Evolutionary conservation across 2,797 vertebrate species (phyloP), one percentile per base, ranked within the genome.

Genomic region (Channallabes apus): DNA sequence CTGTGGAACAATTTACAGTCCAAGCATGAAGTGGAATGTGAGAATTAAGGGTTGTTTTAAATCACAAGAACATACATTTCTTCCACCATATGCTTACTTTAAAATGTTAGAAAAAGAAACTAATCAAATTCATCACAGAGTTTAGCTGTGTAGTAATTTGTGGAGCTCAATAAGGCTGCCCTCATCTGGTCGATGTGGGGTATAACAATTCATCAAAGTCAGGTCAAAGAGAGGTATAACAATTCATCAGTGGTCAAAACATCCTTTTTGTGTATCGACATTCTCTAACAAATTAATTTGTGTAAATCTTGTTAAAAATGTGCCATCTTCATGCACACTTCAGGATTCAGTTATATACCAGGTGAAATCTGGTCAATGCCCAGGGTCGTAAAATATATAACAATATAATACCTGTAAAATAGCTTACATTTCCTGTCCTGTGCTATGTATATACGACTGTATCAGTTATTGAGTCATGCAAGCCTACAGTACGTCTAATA

Each of bases 101-200:
- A 38, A 35, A 38, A 78, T 38, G 32, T 22, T 22, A 61, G 4
- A 79, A 38, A 7, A 35, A 59, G 9, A 78, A 61, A 22, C 6
- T 35, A 78, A 76, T 24, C 20, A 38, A 20, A 3, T 79, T 61
- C 62, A 79, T 27, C 14, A 62, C 22, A 41, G 32, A 1, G 32
- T 4, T 12, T 51, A 14, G 11, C 46, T 51, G 46, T 51, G 46
- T 67, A 67, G 62, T 54, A 14, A 46, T 46, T 14, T 84, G 11
- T 14, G 35, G 6, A 61, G 12, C 6, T 56, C 72, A 61, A 61
- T 8, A 62, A 65, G 41, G 76, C n/a, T 59, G 86, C 87, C 90
- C 87, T 90, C 91, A 87, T 84, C 83, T 93, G 90, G 88, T 78
- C 69, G 62, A 15, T 62, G 41, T 78, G 29, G 46, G 15, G 27